A percentile compares a stretch with the other conserved stretches of the same genome.
These are phyloP conservation scores for Dascillus cervinus DNA, from an alignment of 2,888 invertebrate species.

Conservation along the genomic window DNA sequence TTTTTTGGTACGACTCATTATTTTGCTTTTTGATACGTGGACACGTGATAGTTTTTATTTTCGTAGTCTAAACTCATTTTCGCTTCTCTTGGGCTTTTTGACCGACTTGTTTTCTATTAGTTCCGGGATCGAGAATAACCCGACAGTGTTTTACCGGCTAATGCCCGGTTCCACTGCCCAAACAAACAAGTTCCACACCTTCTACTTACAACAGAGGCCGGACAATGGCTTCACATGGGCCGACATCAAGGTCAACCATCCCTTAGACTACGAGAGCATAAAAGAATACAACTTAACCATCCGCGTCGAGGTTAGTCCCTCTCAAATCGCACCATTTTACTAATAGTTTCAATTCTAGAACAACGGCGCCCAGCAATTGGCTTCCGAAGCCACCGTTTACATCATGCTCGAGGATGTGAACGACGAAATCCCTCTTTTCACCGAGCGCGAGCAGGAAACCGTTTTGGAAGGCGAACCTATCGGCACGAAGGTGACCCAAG, in stretches of 20 bases:
- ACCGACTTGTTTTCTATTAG: too few relatives aligned
- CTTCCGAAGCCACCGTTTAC: slow-evolving; percentile 88
- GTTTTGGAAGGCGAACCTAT: slow-evolving; percentile 92
- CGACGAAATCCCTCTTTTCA: slow-evolving; percentile 94
- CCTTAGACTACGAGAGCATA: slow-evolving; percentile 88
- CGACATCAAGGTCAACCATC: slow-evolving; percentile 93
- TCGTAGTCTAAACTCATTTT: slow-evolving; percentile 9
- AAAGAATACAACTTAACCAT: slow-evolving; percentile 94
- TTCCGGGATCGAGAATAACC: slow-evolving; percentile 94
- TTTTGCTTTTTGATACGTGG: slow-evolving; percentile 23
- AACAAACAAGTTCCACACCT: slow-evolving; percentile 92
- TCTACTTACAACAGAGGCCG: slow-evolving; percentile 89
- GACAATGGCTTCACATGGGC: slow-evolving; percentile 93
- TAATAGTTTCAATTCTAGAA: slow-evolving; percentile 55
- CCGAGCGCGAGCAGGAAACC: slow-evolving; percentile 91
- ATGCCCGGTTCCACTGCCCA: slow-evolving; percentile 95
- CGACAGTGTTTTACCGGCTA: slow-evolving; percentile 89
- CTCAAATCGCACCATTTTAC: too few relatives aligned
- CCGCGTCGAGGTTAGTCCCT: slow-evolving; percentile 77
- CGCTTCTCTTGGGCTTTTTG: too few relatives aligned
- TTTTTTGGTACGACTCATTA: slow-evolving; percentile 23
- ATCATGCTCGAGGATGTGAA: slow-evolving; percentile 94
- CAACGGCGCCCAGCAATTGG: slow-evolving; percentile 91
- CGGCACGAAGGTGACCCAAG: slow-evolving; percentile 91
- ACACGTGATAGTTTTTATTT: slow-evolving; percentile 22